phyloP scores from a whole-genome alignment of 2,113 vertebrate species.

The Uria aalge region DNA sequence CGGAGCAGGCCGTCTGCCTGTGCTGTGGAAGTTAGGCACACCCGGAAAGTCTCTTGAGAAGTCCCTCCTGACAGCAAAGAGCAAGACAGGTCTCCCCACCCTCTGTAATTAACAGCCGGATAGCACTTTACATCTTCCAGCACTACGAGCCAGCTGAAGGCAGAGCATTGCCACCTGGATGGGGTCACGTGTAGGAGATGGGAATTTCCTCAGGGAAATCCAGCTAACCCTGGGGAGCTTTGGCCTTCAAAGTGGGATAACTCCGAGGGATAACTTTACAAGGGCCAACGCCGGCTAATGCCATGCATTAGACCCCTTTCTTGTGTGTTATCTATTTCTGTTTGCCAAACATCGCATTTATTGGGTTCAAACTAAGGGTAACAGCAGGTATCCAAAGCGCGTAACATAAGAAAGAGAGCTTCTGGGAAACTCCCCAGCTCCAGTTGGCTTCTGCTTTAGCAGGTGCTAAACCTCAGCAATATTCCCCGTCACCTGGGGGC shows the following conservation, averaged over 20 bases:
- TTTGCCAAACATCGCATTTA: background rate
- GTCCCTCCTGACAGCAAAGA: background rate
- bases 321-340: background rate
- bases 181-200: background rate
- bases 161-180: background rate
- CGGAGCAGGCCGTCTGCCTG: rapidly evolving
- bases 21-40: background rate
- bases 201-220: background rate
- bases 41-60: rapidly evolving
- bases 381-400: background rate
- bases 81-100: background rate
- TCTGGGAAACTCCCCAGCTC: background rate
- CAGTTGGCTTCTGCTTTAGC: background rate
- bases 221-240: background rate
- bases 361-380: conserved; percentile 10
- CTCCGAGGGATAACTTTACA: background rate
- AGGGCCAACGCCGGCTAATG: rapidly evolving
- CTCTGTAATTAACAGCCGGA: background rate
- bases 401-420: background rate
- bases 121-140: background rate
- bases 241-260: background rate
- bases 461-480: background rate
- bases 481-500: background rate
- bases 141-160: background rate
- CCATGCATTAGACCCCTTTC: background rate